Evolutionary conservation across 2,888 invertebrate species (phyloP).

Genomic region (Lithophane socia): DNA sequence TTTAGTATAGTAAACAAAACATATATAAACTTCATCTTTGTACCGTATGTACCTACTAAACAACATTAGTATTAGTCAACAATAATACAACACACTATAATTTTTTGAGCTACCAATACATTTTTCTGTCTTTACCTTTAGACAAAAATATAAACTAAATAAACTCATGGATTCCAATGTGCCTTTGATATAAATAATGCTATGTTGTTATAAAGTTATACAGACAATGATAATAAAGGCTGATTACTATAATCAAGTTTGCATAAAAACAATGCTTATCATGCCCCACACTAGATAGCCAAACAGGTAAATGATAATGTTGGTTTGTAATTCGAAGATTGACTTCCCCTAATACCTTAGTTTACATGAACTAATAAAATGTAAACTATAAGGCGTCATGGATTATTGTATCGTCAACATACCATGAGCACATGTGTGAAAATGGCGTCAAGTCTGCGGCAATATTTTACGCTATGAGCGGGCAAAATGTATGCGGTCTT

Average conservation of each 20-base stretch:
- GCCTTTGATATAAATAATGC: not conserved
- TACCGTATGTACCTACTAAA: not conserved
- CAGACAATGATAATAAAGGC: not conserved
- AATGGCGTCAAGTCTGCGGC: conserved; percentile 87
- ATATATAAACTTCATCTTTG: not conserved
- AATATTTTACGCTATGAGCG: conserved; percentile 59
- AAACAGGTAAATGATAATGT: not conserved
- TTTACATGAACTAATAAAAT: conserved; percentile 25
- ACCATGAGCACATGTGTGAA: conserved; percentile 88
- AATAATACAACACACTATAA: not conserved
- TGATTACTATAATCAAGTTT: conserved; percentile 7
- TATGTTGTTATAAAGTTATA: not conserved
- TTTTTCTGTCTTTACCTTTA: not conserved
- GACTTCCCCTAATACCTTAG: not conserved
- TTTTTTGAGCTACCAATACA: not conserved
- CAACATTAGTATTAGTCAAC: not conserved
- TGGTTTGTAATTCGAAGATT: not conserved
- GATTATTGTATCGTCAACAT: conserved; percentile 82
- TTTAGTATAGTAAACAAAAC: not conserved
- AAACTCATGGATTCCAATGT: not conserved
- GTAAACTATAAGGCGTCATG: conserved; percentile 74
- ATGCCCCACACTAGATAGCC: not conserved
- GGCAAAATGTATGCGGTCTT: conserved; percentile 20
- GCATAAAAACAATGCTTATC: conserved; percentile 7
- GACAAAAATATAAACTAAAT: not conserved